Percentiles rank a stretch among this genome's conserved stretches.
Conservation (phyloP, 1,140 invertebrate genomes). For the Anadara kagoshimensis region DNA sequence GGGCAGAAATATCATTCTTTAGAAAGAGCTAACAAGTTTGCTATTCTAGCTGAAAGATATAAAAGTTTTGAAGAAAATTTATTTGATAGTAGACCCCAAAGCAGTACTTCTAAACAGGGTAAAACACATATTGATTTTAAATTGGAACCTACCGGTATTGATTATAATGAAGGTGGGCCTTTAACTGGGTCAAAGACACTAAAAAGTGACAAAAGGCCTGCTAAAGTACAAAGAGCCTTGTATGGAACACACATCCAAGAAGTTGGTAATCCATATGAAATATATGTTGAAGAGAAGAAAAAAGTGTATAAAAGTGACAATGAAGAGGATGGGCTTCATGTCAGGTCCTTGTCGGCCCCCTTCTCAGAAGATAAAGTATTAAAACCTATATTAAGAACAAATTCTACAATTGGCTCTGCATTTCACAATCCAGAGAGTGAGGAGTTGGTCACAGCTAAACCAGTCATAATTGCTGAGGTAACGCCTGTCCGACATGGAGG, state of each 20-base stretch:
- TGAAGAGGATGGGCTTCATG: slow-evolving; percentile 45
- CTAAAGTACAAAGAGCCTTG: slow-evolving; percentile 18
- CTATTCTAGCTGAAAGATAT: slow-evolving; percentile 42
- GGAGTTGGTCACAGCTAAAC: too few species aligned
- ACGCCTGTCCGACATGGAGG: slow-evolving; percentile 15
- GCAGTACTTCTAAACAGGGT: background rate
- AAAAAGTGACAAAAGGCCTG: background rate
- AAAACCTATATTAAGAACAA: slow-evolving; percentile 27
- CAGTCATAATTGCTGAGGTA: background rate
- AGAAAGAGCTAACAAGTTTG: slow-evolving; percentile 25
- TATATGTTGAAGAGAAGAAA: slow-evolving; percentile 56
- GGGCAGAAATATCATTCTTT: background rate
- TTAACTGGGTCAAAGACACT: background rate
- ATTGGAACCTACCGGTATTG: background rate
- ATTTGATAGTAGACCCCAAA: background rate
- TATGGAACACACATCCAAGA: slow-evolving; percentile 63
- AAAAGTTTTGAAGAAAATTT: slow-evolving; percentile 36
- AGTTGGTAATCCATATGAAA: slow-evolving; percentile 59
- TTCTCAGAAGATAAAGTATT: slow-evolving; percentile 28
- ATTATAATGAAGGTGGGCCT: background rate
- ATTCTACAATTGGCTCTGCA: slow-evolving; percentile 20
- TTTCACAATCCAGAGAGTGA: background rate
- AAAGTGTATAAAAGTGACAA: slow-evolving; percentile 34
- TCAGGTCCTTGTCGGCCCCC: slow-evolving; percentile 61
- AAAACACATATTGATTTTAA: background rate